A percentile compares a stretch with the other conserved stretches of the same genome.
phyloP scores from a whole-genome alignment of 2,888 invertebrate genomes.

The Pseudeuparius sepicola region DNA sequence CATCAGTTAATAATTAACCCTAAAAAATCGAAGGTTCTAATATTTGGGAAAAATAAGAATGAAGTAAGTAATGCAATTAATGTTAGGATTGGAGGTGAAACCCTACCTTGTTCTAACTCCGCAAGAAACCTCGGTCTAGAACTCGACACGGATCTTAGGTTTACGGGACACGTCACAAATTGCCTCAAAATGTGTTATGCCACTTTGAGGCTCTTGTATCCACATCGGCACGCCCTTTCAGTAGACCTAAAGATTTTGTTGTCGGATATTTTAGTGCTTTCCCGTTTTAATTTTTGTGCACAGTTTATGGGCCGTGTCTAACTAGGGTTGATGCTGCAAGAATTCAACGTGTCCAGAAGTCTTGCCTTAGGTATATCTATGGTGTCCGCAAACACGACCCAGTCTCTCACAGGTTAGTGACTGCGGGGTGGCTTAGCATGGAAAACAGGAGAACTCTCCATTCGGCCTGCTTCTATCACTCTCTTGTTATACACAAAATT shows the following conservation, averaged over 20 bases:
- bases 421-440: no score
- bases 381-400: no score
- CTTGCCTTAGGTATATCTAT: no score
- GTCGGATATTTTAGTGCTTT: background rate
- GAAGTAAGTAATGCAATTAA: background rate
- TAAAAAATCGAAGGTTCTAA: background rate
- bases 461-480: no score
- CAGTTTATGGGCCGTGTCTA: no score
- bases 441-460: no score
- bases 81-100: background rate
- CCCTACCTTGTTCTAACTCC: background rate
- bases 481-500: no score
- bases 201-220: background rate
- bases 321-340: no score
- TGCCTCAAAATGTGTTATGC: background rate
- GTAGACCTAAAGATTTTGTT: background rate
- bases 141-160: background rate
- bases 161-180: background rate
- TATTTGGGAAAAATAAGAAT: background rate
- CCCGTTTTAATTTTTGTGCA: conserved; percentile 2
- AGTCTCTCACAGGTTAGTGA: no score
- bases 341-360: no score
- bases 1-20: conserved; percentile 2
- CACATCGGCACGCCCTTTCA: background rate
- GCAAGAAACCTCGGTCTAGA: background rate